Base-by-base conservation (phyloP, 2,888 invertebrate species). In the Charanyca ferruginea region DNA sequence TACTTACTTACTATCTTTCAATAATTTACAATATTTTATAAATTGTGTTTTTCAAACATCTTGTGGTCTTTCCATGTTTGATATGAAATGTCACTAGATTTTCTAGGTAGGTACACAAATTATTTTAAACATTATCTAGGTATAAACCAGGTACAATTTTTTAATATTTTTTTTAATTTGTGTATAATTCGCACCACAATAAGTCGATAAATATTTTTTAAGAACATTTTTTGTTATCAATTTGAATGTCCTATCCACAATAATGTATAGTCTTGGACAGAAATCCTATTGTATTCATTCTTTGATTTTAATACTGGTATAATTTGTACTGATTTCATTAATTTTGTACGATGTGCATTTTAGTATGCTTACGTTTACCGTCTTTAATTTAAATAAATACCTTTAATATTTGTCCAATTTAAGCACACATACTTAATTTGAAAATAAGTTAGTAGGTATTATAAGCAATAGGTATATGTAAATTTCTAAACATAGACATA, bases 181-280 rank as follows among this genome's bases (percentile, higher is more conserved):
- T 42, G n/a, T 13, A 44, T 66, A 38, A 62, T 49, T 66, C 32
- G 16, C 68, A 64, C 47, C 13, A 38, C 23, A 72, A 62, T 55
- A 25, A 63, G 55, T 42, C 71, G 70, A 73, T 68, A 79, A 65
- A 23, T 66, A 45, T 58, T 57, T n/a, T n/a, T 38, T 11, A 47
- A 73, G 59, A 72, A 79, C 66, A 74, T 72, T 65, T 58, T 69
- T 70, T 35, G 49, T 75, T 67, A 61, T 42, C 59, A 61, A 45
- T 53, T 73, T 86, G 86, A 85, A 85, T 85, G 85, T 78, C 66
- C 75, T 57, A 63, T n/a, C n/a, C n/a, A 44, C 13, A 48, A 48
- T n/a, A n/a, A n/a, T 38, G 13, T 5, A 38, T 38, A 38, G 38
- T 38, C 38, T 23, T 52, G 65, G 25, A 25, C 44, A 45, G 41